These are phyloP conservation scores for Drosophila kuntzei DNA, from an alignment of 2,888 invertebrate genomes.

Conservation along the genomic window DNA sequence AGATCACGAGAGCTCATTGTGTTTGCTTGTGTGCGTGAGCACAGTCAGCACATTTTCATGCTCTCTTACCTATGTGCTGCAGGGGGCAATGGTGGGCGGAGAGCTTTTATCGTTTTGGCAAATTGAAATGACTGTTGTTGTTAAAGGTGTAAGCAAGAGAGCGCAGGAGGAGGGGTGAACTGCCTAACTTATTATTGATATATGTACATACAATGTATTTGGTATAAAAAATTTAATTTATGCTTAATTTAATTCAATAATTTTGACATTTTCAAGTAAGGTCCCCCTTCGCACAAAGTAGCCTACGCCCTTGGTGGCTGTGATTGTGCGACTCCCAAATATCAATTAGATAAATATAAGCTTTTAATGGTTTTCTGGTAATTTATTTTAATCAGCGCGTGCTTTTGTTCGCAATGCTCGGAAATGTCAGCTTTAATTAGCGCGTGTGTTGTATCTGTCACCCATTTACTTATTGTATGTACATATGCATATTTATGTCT, in stretches of 20 bases:
- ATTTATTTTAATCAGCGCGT: slow-evolving; percentile 59
- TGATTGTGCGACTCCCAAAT: slow-evolving; percentile 36
- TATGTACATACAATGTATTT: no score
- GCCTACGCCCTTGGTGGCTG: no score
- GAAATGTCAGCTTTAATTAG: slow-evolving; percentile 37
- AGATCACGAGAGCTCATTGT: slow-evolving; percentile 17
- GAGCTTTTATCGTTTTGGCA: slow-evolving; percentile 33
- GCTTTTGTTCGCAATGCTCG: slow-evolving; percentile 30
- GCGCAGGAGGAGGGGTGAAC: no score
- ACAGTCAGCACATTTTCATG: not conserved
- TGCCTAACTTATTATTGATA: no score
- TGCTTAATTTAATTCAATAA: no score
- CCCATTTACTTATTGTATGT: slow-evolving; percentile 14
- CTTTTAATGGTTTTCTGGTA: slow-evolving; percentile 61
- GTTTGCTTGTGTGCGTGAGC: not conserved
- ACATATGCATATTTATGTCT: slow-evolving; percentile 9
- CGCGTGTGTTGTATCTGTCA: slow-evolving; percentile 18
- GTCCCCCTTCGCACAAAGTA: no score
- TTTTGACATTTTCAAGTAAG: no score
- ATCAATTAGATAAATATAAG: slow-evolving; percentile 73
- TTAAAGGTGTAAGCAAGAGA: no score
- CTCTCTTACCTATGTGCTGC: slow-evolving; percentile 2
- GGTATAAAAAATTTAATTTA: no score
- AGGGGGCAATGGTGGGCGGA: not conserved
- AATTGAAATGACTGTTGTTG: slow-evolving; percentile 19